Conservation (phyloP, 2,888 invertebrate genomes). For the Dynastes hyllus region DNA sequence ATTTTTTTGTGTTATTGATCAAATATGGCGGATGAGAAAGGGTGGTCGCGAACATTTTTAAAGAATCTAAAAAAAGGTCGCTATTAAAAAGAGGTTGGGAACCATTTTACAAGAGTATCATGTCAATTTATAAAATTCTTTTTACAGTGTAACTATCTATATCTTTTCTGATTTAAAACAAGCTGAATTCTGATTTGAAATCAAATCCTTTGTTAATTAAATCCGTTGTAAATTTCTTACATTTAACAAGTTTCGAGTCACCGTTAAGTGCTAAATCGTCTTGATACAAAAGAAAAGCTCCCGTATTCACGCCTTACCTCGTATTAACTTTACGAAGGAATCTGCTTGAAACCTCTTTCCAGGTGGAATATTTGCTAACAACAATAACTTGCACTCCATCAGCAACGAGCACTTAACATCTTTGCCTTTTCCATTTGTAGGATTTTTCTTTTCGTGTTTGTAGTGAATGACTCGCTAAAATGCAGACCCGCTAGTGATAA, state of each 20-base stretch:
- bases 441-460: conserved; percentile 41
- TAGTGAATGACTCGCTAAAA: conserved; percentile 42
- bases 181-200: too few relatives aligned
- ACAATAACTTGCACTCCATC: conserved; percentile 15
- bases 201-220: too few relatives aligned
- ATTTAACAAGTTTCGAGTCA: neutral
- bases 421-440: conserved; percentile 42
- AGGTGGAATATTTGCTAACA: conserved; percentile 1
- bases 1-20: too few relatives aligned
- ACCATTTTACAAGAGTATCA: too few relatives aligned
- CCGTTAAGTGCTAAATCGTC: conserved; percentile 1
- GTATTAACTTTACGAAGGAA: conserved; percentile 5
- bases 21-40: too few relatives aligned
- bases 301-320: neutral
- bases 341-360: conserved; percentile 11
- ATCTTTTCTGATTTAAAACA: too few relatives aligned
- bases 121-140: too few relatives aligned
- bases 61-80: too few relatives aligned
- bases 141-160: too few relatives aligned
- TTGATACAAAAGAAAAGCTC: neutral
- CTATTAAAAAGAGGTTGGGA: too few relatives aligned
- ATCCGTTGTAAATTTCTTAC: neutral
- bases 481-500: conserved; percentile 40
- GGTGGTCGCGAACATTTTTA: too few relatives aligned
- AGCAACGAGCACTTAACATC: conserved; percentile 39